Base-by-base conservation (phyloP, 2,113 vertebrate genomes). In the Myiozetetes cayanensis region DNA sequence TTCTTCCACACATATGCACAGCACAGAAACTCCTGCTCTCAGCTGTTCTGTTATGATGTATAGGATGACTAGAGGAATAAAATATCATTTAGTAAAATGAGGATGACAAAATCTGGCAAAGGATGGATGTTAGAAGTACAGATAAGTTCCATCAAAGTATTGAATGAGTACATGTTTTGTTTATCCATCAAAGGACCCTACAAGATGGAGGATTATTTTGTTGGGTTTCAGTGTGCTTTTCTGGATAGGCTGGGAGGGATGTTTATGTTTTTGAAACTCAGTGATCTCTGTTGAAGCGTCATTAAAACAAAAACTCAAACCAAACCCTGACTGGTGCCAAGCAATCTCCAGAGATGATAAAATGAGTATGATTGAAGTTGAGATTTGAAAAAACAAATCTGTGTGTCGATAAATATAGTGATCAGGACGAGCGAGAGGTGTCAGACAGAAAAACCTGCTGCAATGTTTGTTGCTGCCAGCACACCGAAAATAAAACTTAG, bases 401-500 rank as follows among this genome's bases (percentile, higher is more conserved):
- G 95, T 93, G 93, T 84, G 86, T 90, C 61, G 73, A 94, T 84
- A 96, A 94, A 95, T 94, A 95, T 52, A 95, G 93, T 47, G 93
- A 95, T 93, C 44, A 67, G 94, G 96, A 96, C 0, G 14, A 95
- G 84, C 1, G 4, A 89, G 91, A 96, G 56, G 95, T 94, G 96
- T 94, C 76, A 97, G 95, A 96, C 95, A 88, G 93, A 81, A 96
- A 97, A 97, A 96, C 90, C 94, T 96, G 95, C 73, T 87, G 84
- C 84, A 37, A 35, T 10, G 68, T 76, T 84, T 74, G 39, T 31
- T 92, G 66, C 76, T 95, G 95, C 91, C 95, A 94, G 89, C 27
- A 0, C 43, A 71, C 37, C 78, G 52, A 74, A 91, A 86, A 81
- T 58, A 88, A 93, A 90, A 28, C 55, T 30, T 90, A 84, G 90